Conservation (phyloP, 1,140 invertebrate genomes). For the Liolophura sinensis region DNA sequence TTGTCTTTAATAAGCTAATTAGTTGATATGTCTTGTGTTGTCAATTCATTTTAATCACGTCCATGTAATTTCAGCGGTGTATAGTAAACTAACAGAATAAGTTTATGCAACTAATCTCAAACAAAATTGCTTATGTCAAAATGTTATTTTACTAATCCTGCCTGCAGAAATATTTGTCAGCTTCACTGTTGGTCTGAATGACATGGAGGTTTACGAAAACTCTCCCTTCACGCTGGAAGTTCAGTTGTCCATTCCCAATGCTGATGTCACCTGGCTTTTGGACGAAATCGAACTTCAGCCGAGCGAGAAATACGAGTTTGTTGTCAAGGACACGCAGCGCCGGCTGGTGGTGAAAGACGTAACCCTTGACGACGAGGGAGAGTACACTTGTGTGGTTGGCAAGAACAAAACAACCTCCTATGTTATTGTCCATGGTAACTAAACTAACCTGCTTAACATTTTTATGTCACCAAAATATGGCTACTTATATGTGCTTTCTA, state of each 20-base stretch:
- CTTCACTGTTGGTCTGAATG: conserved; percentile 6
- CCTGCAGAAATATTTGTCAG: conserved; percentile 6
- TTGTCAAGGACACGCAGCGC: neutral
- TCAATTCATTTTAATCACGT: too few relatives aligned
- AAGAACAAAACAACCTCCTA: conserved; percentile 5
- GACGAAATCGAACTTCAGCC: conserved; percentile 35
- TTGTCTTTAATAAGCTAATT: too few relatives aligned
- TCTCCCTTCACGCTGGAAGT: conserved; percentile 10
- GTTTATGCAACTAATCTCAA: too few relatives aligned
- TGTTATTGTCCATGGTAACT: conserved; percentile 14
- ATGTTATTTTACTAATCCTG: neutral
- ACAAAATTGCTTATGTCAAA: too few relatives aligned
- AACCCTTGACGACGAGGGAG: conserved; percentile 8
- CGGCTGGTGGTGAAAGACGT: conserved; percentile 11
- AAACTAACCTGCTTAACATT: neutral
- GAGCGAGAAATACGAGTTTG: conserved; percentile 40
- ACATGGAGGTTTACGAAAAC: conserved; percentile 6
- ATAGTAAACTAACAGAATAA: too few relatives aligned
- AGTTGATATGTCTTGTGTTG: too few relatives aligned
- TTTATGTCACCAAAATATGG: too few relatives aligned
- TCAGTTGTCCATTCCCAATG: conserved; percentile 68
- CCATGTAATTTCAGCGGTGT: too few relatives aligned
- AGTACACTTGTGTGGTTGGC: conserved; percentile 8
- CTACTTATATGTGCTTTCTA: too few relatives aligned
- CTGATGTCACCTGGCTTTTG: conserved; percentile 46